Percentiles rank a stretch among this genome's conserved stretches.
Conservation (phyloP, 2,797 vertebrate species). For the Hylomyscus alleni region DNA sequence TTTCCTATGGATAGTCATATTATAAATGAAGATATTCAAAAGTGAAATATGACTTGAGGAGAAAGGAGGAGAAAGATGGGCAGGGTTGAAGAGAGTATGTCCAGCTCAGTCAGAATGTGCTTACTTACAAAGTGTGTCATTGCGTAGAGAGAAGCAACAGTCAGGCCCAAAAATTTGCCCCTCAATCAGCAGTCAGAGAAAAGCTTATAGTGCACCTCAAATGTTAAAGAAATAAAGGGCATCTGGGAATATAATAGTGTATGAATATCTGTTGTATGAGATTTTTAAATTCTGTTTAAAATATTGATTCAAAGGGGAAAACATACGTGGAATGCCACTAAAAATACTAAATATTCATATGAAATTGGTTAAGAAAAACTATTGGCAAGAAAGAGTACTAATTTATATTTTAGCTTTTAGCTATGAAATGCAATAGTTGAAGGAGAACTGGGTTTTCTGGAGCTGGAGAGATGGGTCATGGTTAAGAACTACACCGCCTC, state of each 20-base stretch:
- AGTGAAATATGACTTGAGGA: not conserved
- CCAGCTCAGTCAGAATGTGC: not conserved
- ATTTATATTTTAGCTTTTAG: not conserved
- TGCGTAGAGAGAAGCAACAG: not conserved
- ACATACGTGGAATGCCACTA: not conserved
- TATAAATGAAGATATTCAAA: not conserved
- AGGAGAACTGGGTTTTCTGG: not conserved
- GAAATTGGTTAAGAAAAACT: not conserved
- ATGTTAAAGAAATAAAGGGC: not conserved
- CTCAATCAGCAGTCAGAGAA: not conserved
- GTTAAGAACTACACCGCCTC: not conserved
- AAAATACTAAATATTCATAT: not conserved
- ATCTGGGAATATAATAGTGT: not conserved
- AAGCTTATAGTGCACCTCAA: not conserved
- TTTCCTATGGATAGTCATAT: not conserved
- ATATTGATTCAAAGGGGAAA: not conserved
- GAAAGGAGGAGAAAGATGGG: not conserved
- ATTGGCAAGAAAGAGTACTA: not conserved
- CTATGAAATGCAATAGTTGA: not conserved
- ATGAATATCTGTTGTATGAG: not conserved
- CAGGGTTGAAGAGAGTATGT: not conserved
- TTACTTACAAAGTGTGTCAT: not conserved
- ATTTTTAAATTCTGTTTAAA: not conserved
- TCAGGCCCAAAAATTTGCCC: not conserved
- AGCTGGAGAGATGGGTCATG: not conserved